Base-by-base conservation (phyloP, 30 jellyfish, hydroid and myxozoan species). In the Clytia hemisphaerica region DNA sequence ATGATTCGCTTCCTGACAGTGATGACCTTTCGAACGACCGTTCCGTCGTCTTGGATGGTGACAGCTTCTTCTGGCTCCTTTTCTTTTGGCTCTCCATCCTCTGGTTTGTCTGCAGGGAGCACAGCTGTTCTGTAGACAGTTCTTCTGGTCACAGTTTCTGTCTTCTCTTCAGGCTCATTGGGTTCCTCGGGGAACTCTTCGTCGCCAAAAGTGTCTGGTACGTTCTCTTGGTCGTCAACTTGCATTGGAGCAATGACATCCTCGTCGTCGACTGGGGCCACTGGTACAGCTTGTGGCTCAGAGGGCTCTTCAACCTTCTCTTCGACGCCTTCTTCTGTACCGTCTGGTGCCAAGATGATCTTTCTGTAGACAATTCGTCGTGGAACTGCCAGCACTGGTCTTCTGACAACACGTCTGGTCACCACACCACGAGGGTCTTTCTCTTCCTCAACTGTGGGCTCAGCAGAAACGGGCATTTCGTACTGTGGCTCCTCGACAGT, bases 401-500 rank as follows among this genome's bases (percentile, higher is more conserved):
- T 66, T 47, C 58, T 49, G 28, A 45, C 48, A 38, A 77, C 71
- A 29, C 60, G 71, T 59, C 79, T 77, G 4, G 69, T 30, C 16
- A 85, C 92, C 48, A 38, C 58, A 14, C 93, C 95, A 6, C 42
- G 75, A 24, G 42, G 55, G 65, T 85, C 93, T 53, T 48, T 77
- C 57, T 48, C 84, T 34, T 77, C 95, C 31, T 85, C 94, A 14
- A 78, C 83, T 2, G 84, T n/a, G 32, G 79, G 85, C 45, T 47
- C 51, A 30, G 88, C 73, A 24, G 51, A 80, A 28, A 32, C 87
- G 0, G 93, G 93, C 85, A 85, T 12, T 46, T 77, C 91, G 53
- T 85, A 85, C 21, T 71, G 83, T 9, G 95, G 95, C 73, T 67
- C 79, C 76, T 67, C 79, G n/a, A 44, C 42, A 7, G 79, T 67